These are phyloP conservation scores for Hemicordylus capensis DNA, from an alignment of 2,113 vertebrate genomes.

Conservation along the genomic window DNA sequence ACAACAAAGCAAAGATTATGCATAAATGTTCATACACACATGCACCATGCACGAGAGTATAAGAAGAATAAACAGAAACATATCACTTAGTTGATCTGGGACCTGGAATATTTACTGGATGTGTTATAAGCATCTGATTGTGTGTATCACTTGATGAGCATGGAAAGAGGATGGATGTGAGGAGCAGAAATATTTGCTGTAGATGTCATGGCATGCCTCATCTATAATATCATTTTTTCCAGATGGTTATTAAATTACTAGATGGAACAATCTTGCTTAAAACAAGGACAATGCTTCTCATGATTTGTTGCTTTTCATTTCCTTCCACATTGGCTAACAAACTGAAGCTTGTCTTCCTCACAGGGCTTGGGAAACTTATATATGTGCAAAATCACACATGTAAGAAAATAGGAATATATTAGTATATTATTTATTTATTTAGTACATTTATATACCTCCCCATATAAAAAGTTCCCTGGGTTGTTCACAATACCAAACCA, in stretches of 20 bases:
- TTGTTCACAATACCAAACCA: too few species aligned
- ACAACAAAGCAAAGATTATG: conserved; percentile 54
- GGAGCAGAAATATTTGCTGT: conserved; percentile 81
- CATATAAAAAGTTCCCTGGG: too few species aligned
- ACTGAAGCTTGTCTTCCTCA: conserved; percentile 67
- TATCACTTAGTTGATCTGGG: conserved; percentile 49
- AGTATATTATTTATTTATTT: too few species aligned
- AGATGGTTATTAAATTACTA: conserved; percentile 81
- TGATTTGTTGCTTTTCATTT: conserved; percentile 67
- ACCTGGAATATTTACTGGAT: conserved; percentile 70
- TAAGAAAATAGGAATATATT: conserved; percentile 78
- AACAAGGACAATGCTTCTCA: conserved; percentile 73
- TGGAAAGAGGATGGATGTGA: conserved; percentile 76
- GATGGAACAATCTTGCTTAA: conserved; percentile 78
- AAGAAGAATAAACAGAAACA: conserved; percentile 67
- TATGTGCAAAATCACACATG: conserved; percentile 72
- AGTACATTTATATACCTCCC: too few species aligned
- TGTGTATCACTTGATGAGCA: conserved; percentile 70
- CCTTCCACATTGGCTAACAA: conserved; percentile 57
- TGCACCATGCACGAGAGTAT: neutral
- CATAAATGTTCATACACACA: conserved; percentile 17
- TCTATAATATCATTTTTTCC: conserved; percentile 82
- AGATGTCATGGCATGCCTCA: conserved; percentile 83
- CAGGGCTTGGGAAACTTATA: conserved; percentile 57
- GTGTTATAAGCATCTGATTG: conserved; percentile 65